Conservation (phyloP, 2,888 invertebrate species). For the Hemaris fuciformis region DNA sequence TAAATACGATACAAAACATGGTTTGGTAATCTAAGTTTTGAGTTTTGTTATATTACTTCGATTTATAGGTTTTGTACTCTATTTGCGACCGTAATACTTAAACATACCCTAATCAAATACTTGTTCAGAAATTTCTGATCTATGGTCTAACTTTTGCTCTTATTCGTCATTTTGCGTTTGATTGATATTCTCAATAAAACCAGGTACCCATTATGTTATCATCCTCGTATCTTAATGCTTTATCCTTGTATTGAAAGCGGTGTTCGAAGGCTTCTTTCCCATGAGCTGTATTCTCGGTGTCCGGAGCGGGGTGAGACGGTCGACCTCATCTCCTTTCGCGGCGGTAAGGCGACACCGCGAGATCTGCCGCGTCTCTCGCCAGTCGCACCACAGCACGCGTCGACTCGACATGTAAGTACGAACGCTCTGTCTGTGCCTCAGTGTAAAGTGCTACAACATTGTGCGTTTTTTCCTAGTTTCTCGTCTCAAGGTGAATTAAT, state of each 20-base stretch:
- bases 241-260: slow-evolving; percentile 9
- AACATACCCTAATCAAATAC: background rate
- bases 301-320: slow-evolving; percentile 56
- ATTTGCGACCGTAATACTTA: no score
- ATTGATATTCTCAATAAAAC: background rate
- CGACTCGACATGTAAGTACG: slow-evolving; percentile 82
- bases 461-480: slow-evolving; percentile 46
- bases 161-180: background rate
- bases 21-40: no score
- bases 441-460: slow-evolving; percentile 59
- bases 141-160: background rate
- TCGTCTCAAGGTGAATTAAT: slow-evolving; percentile 59
- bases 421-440: slow-evolving; percentile 55
- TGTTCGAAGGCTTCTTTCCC: slow-evolving; percentile 40
- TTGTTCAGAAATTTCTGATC: background rate
- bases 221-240: background rate
- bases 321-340: slow-evolving; percentile 73
- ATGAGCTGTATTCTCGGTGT: slow-evolving; percentile 51
- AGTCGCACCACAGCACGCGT: slow-evolving; percentile 81
- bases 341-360: slow-evolving; percentile 78
- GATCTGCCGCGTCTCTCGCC: slow-evolving; percentile 58
- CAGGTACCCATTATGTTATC: background rate
- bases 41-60: no score
- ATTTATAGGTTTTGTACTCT: no score
- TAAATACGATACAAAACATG: no score